Evolutionary conservation across 2,888 invertebrate genomes (phyloP), one percentile per base, ranked within the genome.

Genomic region (Hofmannophila pseudospretella): DNA sequence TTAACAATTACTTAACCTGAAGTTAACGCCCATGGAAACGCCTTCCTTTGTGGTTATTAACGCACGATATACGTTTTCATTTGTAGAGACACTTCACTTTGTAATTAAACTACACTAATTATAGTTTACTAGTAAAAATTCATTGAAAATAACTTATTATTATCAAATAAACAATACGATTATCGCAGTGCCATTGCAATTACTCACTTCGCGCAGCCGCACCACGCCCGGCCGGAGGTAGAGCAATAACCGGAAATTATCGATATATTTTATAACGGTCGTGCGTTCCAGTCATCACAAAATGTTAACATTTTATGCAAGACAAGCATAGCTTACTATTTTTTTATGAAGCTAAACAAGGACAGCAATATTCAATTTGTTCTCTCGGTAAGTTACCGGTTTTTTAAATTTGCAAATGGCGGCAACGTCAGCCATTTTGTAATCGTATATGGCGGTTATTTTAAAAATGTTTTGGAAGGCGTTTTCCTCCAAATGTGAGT

Each of bases 11-110:
- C 60, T 59, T 79, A 75, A 78, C 78, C 78, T 76, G 78, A 71
- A 76, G 84, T 77, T 72, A 76, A 82, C 85, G 85, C 85, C 85
- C 85, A 84, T 84, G 67, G 67, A 81, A 68, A 67, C 65, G 58
- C 54, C 58, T 62, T 56, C 49, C 50, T 68, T 62, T 59, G 51
- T 45, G 44, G 41, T 49, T 56, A 60, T 59, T 57, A 54, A 39
- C 44, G 45, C 37, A 49, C 47, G 49, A 51, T 62, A 50, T 44
- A 57, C 48, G 45, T 42, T 36, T 42, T 50, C 54, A 64, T 61
- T 54, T 52, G 59, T 49, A 58, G 47, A 50, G 41, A 49, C 41
- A 49, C 51, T 54, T 45, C 46, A 57, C 51, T 51, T 36, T 38
- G 39, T 38, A 52, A 41, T 34, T 42, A 38, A 36, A 20, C 11